Evolutionary conservation across 2,797 vertebrate genomes (phyloP).

Genomic region (Chelonia mydas): DNA sequence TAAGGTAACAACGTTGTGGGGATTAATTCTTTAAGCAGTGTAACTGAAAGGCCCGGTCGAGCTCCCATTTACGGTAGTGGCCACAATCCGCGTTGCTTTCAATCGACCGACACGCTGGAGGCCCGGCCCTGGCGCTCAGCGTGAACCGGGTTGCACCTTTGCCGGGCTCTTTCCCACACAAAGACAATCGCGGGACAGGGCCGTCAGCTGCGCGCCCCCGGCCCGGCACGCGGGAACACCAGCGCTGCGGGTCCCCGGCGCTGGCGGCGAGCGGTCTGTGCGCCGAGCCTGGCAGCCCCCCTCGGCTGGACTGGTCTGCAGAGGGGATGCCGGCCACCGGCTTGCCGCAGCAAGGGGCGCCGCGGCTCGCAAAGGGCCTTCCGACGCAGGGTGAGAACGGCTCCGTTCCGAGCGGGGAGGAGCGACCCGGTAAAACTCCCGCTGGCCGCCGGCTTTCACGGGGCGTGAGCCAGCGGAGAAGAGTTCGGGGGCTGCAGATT

Average conservation of each 20-base stretch:
- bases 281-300: too few species aligned
- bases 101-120: neutral
- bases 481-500: neutral
- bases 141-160: neutral
- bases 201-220: neutral
- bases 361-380: too few species aligned
- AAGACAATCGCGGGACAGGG: neutral
- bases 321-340: too few species aligned
- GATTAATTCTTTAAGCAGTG: fast-evolving
- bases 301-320: too few species aligned
- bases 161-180: neutral
- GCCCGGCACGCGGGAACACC: neutral
- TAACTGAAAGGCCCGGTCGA: neutral
- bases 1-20: fast-evolving
- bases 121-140: neutral
- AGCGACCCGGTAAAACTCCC: too few species aligned
- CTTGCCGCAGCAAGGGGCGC: neutral
- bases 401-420: too few species aligned
- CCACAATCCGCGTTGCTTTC: neutral
- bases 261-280: too few species aligned
- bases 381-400: too few species aligned
- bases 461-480: too few species aligned
- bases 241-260: neutral
- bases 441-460: too few species aligned
- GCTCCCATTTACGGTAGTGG: neutral